Evolutionary conservation across 2,888 invertebrate genomes (phyloP).

Genomic region (Actias luna): DNA sequence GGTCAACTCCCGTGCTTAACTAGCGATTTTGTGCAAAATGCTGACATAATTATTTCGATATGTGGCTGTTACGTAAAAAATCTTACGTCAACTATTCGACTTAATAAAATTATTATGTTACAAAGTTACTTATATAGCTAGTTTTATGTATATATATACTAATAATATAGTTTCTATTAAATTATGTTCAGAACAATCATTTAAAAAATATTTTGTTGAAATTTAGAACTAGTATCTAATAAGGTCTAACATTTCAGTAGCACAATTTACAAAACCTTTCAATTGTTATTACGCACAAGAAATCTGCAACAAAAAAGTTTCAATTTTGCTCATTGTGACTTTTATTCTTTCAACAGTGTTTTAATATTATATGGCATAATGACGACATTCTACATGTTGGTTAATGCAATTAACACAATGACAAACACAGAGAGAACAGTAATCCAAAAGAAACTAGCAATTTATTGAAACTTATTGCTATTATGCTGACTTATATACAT

Average conservation of each 20-base stretch:
- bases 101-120: no score
- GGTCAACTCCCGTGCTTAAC: background rate
- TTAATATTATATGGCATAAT: no score
- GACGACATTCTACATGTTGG: no score
- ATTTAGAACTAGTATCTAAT: background rate
- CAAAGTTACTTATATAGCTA: background rate
- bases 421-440: no score
- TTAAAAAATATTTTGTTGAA: background rate
- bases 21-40: background rate
- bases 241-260: background rate
- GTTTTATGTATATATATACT: background rate
- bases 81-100: background rate
- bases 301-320: background rate
- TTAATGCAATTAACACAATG: no score
- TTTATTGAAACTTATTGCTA: no score
- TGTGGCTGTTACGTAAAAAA: background rate
- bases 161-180: background rate
- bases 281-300: background rate
- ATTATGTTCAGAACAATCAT: background rate
- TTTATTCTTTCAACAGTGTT: background rate
- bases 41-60: background rate
- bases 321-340: background rate
- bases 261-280: background rate
- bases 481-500: no score
- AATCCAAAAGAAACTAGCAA: no score